Percentiles rank a stretch among this genome's conserved stretches.
These are phyloP conservation scores for Acromyrmex heyeri DNA, from an alignment of 1,140 invertebrate species.

Conservation along the genomic window DNA sequence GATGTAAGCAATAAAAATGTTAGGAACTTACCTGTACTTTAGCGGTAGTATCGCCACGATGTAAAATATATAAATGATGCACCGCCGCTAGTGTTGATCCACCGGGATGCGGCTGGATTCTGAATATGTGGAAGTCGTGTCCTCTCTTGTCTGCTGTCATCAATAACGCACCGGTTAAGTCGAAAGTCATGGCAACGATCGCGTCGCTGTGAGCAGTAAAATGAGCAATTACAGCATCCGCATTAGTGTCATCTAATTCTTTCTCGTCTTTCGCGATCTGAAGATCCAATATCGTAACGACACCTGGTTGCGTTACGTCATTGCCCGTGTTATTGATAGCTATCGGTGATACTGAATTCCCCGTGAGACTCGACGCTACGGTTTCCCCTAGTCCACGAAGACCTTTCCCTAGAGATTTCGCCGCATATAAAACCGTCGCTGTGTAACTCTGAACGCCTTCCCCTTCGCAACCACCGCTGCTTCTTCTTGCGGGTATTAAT, in stretches of 20 bases:
- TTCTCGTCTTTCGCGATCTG: slow-evolving; percentile 88
- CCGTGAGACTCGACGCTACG: slow-evolving; percentile 95
- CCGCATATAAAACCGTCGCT: slow-evolving; percentile 97
- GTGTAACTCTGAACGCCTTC: slow-evolving; percentile 95
- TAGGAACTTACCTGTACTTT: slow-evolving; percentile 89
- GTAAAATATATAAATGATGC: slow-evolving; percentile 98
- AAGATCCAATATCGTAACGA: slow-evolving; percentile 96
- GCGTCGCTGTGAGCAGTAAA: slow-evolving; percentile 97
- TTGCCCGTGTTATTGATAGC: slow-evolving; percentile 79
- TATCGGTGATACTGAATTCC: slow-evolving; percentile 85
- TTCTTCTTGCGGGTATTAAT: slow-evolving; percentile 93
- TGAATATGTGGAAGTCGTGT: slow-evolving; percentile 98
- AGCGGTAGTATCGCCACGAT: slow-evolving; percentile 94
- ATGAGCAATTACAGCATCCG: slow-evolving; percentile 94
- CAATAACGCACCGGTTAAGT: slow-evolving; percentile 96
- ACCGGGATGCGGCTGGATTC: slow-evolving; percentile 96
- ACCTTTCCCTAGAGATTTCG: slow-evolving; percentile 95
- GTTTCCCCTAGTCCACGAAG: slow-evolving; percentile 96
- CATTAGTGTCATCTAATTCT: slow-evolving; percentile 86
- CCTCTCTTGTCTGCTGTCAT: slow-evolving; percentile 97
- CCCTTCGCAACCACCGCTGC: slow-evolving; percentile 94
- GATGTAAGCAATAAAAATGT: background rate
- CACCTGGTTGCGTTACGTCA: slow-evolving; percentile 91
- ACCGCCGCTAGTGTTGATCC: slow-evolving; percentile 95
- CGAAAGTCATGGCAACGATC: slow-evolving; percentile 96